These are phyloP conservation scores for Suricata suricatta DNA, from an alignment of 2,113 vertebrate genomes.

Conservation along the genomic window DNA sequence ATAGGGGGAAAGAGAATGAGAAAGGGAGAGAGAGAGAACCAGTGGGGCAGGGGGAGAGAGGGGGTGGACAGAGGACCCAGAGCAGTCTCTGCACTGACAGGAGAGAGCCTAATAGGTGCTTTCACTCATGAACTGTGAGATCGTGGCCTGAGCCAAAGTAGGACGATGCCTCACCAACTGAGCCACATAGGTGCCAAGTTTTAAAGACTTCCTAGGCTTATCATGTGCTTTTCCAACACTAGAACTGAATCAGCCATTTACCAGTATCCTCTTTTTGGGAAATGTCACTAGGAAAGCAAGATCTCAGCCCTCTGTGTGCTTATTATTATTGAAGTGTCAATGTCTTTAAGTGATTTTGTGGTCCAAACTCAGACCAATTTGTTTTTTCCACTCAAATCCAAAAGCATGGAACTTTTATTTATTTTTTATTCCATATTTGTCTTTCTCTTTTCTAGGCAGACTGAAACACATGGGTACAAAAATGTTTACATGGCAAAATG, in stretches of 20 bases:
- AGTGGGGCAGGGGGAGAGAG: no score
- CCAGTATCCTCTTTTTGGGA: neutral
- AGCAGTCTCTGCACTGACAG: no score
- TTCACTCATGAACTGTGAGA: no score
- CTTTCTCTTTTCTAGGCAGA: neutral
- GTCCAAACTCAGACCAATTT: neutral
- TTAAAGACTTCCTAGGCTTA: neutral
- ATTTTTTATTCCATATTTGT: neutral
- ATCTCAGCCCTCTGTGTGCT: neutral
- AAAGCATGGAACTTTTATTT: neutral
- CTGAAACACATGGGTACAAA: neutral
- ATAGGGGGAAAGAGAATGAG: no score
- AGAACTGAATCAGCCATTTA: neutral
- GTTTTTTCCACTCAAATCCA: neutral
- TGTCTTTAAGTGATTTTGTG: neutral
- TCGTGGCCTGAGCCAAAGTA: no score
- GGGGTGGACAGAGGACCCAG: no score
- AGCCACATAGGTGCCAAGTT: neutral
- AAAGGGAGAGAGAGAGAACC: no score
- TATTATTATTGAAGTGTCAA: neutral
- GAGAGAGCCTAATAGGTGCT: no score
- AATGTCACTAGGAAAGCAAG: neutral
- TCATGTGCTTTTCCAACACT: neutral
- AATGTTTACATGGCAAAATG: neutral
- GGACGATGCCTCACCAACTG: no score